These are phyloP conservation scores for Cinclus cinclus DNA, from an alignment of 2,113 vertebrate species.

Conservation along the genomic window DNA sequence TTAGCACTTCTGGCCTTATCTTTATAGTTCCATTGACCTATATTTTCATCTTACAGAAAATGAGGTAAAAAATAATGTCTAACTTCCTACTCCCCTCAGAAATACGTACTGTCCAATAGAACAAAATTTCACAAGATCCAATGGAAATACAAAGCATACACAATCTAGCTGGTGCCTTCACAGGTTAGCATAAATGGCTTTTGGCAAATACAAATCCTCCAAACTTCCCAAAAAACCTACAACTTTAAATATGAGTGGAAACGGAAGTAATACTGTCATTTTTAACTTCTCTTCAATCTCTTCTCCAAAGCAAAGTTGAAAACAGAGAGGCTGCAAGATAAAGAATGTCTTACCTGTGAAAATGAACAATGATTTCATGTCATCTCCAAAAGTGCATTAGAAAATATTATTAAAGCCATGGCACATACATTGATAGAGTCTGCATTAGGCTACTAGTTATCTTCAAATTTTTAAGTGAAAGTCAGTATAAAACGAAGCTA, in stretches of 20 bases:
- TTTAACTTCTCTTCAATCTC: neutral
- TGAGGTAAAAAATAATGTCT: neutral
- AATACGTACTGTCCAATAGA: neutral
- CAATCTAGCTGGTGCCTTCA: neutral
- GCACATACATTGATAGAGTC: neutral
- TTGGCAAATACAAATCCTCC: neutral
- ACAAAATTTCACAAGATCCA: neutral
- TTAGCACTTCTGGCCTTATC: neutral
- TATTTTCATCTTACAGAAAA: neutral
- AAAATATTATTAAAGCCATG: neutral
- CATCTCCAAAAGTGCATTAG: neutral
- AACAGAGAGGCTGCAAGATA: neutral
- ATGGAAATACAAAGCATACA: neutral
- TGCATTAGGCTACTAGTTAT: neutral
- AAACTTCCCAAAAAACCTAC: neutral
- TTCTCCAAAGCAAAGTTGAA: neutral
- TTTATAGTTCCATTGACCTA: neutral
- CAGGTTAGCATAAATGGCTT: neutral
- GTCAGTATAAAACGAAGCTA: neutral
- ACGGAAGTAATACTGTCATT: neutral
- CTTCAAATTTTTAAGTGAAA: neutral
- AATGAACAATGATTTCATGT: neutral
- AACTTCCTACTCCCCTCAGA: neutral
- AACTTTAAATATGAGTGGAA: neutral
- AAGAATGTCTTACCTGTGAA: neutral